These are phyloP conservation scores for Acronicta psi DNA, from an alignment of 2,888 invertebrate genomes.

Conservation along the genomic window DNA sequence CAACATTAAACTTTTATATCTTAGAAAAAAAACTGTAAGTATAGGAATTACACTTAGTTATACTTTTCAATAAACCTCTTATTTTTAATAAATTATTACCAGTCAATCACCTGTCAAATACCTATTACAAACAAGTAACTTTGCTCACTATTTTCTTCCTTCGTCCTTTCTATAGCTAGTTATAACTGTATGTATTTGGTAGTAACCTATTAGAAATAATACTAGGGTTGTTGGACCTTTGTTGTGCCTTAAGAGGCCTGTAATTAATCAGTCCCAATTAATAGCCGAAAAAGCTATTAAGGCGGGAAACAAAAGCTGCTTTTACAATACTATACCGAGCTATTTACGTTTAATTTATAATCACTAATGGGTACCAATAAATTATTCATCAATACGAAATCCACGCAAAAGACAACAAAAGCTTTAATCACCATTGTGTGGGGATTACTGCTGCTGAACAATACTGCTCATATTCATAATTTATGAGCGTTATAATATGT, in stretches of 20 bases:
- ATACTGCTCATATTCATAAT: constrained; percentile 37
- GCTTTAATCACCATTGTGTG: constrained; percentile 28
- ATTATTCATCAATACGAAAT: constrained; percentile 28
- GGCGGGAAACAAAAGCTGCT: background rate
- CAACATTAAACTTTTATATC: too few relatives aligned
- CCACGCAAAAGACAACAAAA: constrained; percentile 27
- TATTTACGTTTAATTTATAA: constrained; percentile 4
- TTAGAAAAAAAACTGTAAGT: too few relatives aligned
- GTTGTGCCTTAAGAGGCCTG: background rate
- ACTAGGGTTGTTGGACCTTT: background rate
- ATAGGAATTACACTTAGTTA: too few relatives aligned
- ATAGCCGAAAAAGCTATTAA: background rate
- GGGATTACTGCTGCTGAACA: constrained; percentile 19
- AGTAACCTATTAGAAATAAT: background rate
- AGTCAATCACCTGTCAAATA: too few relatives aligned
- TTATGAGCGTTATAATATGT: constrained; percentile 38
- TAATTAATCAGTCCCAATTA: background rate
- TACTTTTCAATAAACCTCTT: too few relatives aligned
- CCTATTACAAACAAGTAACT: too few relatives aligned
- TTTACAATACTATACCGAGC: background rate
- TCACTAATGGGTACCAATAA: constrained; percentile 12
- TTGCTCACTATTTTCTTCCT: too few relatives aligned
- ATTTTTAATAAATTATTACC: too few relatives aligned
- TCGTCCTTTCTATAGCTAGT: too few relatives aligned
- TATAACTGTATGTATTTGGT: too few relatives aligned